Evolutionary conservation across 64 coral and sea anemone species (phyloP), one percentile per base, ranked within the genome.

Genomic region (Pocillopora damicornis): DNA sequence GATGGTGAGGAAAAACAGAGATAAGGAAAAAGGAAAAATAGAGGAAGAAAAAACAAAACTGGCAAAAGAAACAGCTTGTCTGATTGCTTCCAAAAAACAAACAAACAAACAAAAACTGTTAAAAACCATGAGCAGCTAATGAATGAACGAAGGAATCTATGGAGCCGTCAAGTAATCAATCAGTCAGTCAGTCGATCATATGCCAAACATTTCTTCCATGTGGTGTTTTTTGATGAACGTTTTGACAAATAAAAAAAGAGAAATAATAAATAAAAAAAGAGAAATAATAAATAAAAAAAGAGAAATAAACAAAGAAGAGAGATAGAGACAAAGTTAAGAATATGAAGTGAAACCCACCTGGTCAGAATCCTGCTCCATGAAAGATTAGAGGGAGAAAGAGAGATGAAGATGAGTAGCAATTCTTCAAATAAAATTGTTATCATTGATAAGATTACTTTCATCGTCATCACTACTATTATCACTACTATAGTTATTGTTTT

Each of bases 321-420:
- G 58, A 51, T 2, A n/a, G 13, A 58, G 64, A 58, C 11, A 18
- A 67, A 73, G 56, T 56, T 9, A 9, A 22, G 51, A 58, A 85
- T 37, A 16, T 13, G n/a, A 84, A 69, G 63, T 69, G 67, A 37
- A 7, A 51, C 81, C 20, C 68, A 85, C 81, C 81, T 85, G 63
- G 5, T 85, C 81, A 13, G 81, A 37, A 85, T 85, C 81, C 81
- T 85, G 81, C 81, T 51, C 37, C 37, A 45, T 45, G 64, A 58
- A 35, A 62, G 59, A 81, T 18, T 67, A 63, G 67, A 67, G 72
- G 64, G 71, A 45, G 23, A 66, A 0, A 85, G 42, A 83, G 61
- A 83, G 17, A 72, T 58, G 81, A 85, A 72, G 35, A 58, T 85
- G 30, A 83, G 80, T 57, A 73, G 65, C 2, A 51, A 51, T 51